Conservation (phyloP, 1,140 invertebrate species). For the Popillia japonica region DNA sequence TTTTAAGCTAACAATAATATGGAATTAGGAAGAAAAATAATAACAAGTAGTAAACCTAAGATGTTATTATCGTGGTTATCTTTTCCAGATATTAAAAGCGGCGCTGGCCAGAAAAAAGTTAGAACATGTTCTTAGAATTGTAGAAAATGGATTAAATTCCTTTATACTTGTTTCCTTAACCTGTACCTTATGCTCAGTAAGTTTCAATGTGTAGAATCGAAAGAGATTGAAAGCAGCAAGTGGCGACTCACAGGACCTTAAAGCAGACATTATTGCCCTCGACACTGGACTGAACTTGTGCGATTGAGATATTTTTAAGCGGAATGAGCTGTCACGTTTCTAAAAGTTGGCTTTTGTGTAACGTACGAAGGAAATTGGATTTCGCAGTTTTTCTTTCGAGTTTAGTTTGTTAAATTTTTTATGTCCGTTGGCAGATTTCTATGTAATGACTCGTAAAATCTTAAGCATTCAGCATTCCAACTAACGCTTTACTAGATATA, state of each 20-base stretch:
- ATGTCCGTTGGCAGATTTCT: conserved; percentile 38
- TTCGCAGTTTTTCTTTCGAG: conserved; percentile 44
- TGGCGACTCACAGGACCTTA: conserved; percentile 21
- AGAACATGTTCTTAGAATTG: neutral
- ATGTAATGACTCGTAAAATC: conserved; percentile 40
- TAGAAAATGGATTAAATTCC: conserved; percentile 12
- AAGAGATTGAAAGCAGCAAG: conserved; percentile 32
- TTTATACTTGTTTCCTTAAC: neutral
- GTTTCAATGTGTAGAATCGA: neutral
- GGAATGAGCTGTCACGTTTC: conserved; percentile 48
- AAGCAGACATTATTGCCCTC: conserved; percentile 26
- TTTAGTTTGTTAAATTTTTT: conserved; percentile 45
- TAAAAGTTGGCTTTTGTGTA: conserved; percentile 49
- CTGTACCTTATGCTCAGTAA: neutral
- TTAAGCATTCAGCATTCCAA: too few relatives aligned
- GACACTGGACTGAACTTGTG: conserved; percentile 40
- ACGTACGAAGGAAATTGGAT: conserved; percentile 48
- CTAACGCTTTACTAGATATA: too few relatives aligned
- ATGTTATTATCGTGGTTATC: too few relatives aligned
- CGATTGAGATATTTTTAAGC: conserved; percentile 49
- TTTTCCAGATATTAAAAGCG: too few relatives aligned
- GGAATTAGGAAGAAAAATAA: too few relatives aligned
- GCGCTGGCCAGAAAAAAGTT: too few relatives aligned
- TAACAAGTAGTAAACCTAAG: too few relatives aligned
- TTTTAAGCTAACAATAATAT: too few relatives aligned